A percentile compares a stretch with the other conserved stretches of the same genome.
These are phyloP conservation scores for Diadumene lineata DNA, from an alignment of 92 coral and sea anemone species.

Conservation along the genomic window DNA sequence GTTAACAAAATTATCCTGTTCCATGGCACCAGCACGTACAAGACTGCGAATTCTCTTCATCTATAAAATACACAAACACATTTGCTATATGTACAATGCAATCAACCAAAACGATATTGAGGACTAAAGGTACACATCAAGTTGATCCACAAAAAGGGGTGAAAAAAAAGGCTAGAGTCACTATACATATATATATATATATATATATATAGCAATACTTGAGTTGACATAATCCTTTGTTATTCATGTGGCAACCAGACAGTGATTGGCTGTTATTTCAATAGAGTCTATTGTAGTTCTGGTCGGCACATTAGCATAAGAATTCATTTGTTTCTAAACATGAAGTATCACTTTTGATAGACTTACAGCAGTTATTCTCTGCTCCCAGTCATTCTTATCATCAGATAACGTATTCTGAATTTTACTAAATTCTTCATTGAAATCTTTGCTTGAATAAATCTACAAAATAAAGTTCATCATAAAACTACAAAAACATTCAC, in stretches of 20 bases:
- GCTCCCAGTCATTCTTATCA: slow-evolving; percentile 94
- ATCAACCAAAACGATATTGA: no score
- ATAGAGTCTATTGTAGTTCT: no score
- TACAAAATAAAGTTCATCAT: slow-evolving; percentile 33
- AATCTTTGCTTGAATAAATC: slow-evolving; percentile 75
- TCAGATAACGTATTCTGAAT: slow-evolving; percentile 77
- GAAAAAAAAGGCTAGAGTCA: no score
- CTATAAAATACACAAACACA: slow-evolving; percentile 26
- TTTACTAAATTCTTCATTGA: slow-evolving; percentile 85
- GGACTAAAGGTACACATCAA: no score
- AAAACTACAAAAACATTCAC: background rate
- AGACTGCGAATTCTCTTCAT: slow-evolving; percentile 82
- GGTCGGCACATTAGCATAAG: no score
- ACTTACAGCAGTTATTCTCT: slow-evolving; percentile 47
- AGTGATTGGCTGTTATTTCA: no score
- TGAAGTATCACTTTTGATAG: background rate
- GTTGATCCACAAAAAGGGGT: no score
- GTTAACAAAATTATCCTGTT: slow-evolving; percentile 63
- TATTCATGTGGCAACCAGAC: no score
- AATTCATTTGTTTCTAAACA: no score
- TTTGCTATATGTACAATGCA: background rate
- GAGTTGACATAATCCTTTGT: no score
- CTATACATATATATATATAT: no score
- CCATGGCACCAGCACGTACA: slow-evolving; percentile 83
- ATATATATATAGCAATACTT: no score